A percentile compares a stretch with the other conserved stretches of the same genome.
phyloP scores from a whole-genome alignment of 2,888 invertebrate genomes.

The Eupeodes luniger region DNA sequence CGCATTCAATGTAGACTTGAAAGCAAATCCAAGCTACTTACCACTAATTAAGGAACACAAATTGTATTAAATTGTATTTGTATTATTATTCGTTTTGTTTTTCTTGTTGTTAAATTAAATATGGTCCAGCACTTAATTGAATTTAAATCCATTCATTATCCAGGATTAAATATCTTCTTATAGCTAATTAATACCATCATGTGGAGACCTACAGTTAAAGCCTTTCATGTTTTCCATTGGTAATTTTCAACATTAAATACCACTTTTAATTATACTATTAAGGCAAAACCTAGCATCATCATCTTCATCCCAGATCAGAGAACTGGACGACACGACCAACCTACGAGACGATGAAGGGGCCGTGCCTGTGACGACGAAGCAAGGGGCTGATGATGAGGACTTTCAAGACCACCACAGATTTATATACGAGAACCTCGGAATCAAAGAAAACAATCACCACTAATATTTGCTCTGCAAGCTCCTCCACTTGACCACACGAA shows the following conservation, averaged over 20 bases:
- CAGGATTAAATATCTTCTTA: constrained; percentile 36
- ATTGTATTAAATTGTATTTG: neutral
- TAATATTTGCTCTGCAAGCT: constrained; percentile 46
- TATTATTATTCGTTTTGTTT: neutral
- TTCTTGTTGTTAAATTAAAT: neutral
- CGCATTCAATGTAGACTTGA: neutral
- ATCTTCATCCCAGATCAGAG: constrained; percentile 47
- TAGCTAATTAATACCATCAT: constrained; percentile 36
- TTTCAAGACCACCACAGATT: constrained; percentile 34
- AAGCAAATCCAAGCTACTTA: neutral
- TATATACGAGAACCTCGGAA: constrained; percentile 20
- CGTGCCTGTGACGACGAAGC: no score
- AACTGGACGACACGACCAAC: neutral
- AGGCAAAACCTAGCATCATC: constrained; percentile 44
- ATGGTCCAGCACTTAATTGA: constrained; percentile 28
- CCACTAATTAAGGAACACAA: constrained; percentile 6
- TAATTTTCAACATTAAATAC: constrained; percentile 45
- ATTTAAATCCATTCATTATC: constrained; percentile 31
- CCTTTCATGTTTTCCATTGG: constrained; percentile 34
- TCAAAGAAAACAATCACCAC: constrained; percentile 42
- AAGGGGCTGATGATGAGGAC: neutral
- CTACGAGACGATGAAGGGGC: no score
- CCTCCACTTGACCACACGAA: constrained; percentile 69
- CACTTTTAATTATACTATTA: constrained; percentile 65
- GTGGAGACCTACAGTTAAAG: neutral